phyloP scores from a whole-genome alignment of 2,113 vertebrate species.

The Phalacrocorax brasilianus region DNA sequence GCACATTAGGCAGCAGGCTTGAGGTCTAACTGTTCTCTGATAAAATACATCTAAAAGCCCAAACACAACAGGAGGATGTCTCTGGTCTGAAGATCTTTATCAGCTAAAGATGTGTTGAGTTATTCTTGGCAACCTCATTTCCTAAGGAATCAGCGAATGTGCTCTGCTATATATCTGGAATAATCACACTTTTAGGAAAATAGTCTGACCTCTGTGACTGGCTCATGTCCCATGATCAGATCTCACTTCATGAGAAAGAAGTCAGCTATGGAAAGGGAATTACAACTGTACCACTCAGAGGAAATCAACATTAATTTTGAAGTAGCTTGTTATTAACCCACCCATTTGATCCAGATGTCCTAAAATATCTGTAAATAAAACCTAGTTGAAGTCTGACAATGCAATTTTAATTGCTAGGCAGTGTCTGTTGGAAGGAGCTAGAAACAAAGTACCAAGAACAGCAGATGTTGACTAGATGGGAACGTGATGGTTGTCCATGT shows the following conservation, averaged over 20 bases:
- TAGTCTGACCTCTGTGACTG: background rate
- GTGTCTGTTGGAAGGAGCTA: background rate
- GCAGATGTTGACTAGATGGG: background rate
- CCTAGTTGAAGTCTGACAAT: background rate
- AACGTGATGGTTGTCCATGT: accelerated
- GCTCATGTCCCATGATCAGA: background rate
- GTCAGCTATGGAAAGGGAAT: background rate
- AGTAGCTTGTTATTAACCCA: background rate
- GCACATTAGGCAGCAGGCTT: accelerated
- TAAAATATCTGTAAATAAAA: background rate
- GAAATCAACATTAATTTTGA: background rate
- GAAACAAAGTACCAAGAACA: background rate
- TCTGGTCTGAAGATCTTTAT: background rate
- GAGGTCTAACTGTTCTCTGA: background rate
- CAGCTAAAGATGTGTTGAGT: background rate
- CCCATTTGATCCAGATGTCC: background rate
- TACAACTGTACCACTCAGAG: background rate
- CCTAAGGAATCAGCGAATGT: background rate
- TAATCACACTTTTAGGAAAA: background rate
- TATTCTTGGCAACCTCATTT: slow-evolving; percentile 26
- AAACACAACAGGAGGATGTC: accelerated
- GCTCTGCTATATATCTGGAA: background rate
- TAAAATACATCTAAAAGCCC: background rate
- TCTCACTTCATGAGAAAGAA: background rate
- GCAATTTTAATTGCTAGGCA: background rate